These are phyloP conservation scores for Daktulosphaira vitifoliae DNA, from an alignment of 1,140 invertebrate species.

Conservation along the genomic window DNA sequence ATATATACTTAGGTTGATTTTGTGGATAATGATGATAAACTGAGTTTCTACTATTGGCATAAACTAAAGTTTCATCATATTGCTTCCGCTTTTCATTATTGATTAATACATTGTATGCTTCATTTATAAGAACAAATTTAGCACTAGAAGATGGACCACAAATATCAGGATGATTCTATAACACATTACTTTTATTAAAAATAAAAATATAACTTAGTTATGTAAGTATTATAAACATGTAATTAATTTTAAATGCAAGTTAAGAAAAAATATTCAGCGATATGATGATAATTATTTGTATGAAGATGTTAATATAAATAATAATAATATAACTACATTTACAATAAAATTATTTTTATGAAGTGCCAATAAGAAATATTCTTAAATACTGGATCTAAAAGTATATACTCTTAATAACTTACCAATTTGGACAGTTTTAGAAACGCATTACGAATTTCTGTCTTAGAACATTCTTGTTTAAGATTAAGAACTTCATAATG, in stretches of 20 bases:
- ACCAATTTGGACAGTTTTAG: slow-evolving; percentile 48
- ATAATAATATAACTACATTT: too few relatives aligned
- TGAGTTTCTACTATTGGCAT: background rate
- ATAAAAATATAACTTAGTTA: too few relatives aligned
- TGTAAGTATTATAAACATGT: too few relatives aligned
- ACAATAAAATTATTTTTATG: too few relatives aligned
- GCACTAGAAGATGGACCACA: slow-evolving; percentile 46
- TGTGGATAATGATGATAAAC: background rate
- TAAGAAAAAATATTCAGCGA: too few relatives aligned
- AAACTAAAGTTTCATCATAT: slow-evolving; percentile 46
- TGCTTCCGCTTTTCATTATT: slow-evolving; percentile 48
- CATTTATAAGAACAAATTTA: slow-evolving; percentile 53
- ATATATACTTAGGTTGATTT: slow-evolving; percentile 1
- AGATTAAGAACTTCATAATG: slow-evolving; percentile 51
- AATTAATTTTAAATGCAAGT: too few relatives aligned
- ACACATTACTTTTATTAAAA: slow-evolving; percentile 38
- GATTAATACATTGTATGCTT: slow-evolving; percentile 54
- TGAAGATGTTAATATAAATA: too few relatives aligned
- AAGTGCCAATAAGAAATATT: too few relatives aligned
- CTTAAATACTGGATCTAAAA: too few relatives aligned
- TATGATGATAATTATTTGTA: too few relatives aligned
- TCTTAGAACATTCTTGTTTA: slow-evolving; percentile 46
- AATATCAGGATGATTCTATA: slow-evolving; percentile 54
- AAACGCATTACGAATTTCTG: slow-evolving; percentile 51
- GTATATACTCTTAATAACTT: too few relatives aligned